These are phyloP conservation scores for Bettongia penicillata DNA, from an alignment of 2,113 vertebrate genomes.

Conservation along the genomic window DNA sequence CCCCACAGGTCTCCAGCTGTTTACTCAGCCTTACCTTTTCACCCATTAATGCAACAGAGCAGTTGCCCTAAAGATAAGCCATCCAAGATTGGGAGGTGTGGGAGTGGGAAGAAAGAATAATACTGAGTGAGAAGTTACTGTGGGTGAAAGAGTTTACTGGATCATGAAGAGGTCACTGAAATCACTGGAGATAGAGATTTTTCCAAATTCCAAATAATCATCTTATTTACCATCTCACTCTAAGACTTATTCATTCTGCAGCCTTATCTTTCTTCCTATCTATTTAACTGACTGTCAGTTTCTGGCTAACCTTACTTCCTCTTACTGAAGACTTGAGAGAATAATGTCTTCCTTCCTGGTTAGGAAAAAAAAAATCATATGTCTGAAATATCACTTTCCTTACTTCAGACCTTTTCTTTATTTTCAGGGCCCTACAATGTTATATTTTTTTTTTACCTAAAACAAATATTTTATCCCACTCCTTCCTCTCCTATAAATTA, in stretches of 20 bases:
- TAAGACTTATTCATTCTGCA: not conserved
- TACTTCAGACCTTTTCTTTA: not conserved
- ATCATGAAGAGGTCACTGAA: not conserved
- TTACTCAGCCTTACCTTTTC: not conserved
- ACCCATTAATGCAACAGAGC: no score
- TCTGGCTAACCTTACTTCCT: not conserved
- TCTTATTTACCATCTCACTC: not conserved
- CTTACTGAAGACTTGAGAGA: not conserved
- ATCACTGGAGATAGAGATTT: not conserved
- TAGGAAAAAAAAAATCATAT: not conserved
- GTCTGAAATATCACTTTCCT: not conserved
- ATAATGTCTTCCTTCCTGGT: conserved; percentile 6
- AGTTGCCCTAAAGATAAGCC: not conserved
- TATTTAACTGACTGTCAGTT: not conserved
- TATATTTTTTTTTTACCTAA: not conserved
- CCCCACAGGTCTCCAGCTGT: not conserved
- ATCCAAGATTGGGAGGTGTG: not conserved
- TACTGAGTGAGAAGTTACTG: not conserved
- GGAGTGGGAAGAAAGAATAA: not conserved
- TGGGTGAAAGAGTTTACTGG: not conserved
- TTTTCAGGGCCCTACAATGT: not conserved
- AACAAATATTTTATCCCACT: not conserved
- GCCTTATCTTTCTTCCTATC: not conserved
- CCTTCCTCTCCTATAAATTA: conserved; percentile 7
- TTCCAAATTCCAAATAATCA: not conserved